Conservation (phyloP, 2,888 invertebrate genomes). For the Sycophila texana region DNA sequence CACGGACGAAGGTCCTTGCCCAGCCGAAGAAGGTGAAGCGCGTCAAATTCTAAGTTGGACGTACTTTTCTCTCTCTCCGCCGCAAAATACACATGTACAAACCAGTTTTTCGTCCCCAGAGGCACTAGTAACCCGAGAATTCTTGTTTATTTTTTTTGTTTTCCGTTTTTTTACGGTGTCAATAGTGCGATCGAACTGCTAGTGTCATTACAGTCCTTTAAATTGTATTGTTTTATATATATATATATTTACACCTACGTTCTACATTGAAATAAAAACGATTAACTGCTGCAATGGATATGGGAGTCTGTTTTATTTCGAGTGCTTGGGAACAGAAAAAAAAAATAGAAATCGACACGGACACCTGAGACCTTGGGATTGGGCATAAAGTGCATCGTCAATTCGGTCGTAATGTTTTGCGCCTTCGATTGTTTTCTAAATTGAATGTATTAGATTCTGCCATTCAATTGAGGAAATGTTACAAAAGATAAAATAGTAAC, state of each 20-base stretch:
- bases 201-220: too few species aligned
- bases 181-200: too few species aligned
- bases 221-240: too few species aligned
- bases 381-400: conserved; percentile 24
- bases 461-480: too few species aligned
- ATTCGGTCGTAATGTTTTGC: conserved; percentile 23
- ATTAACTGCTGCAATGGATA: conserved; percentile 8
- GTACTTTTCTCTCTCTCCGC: background rate
- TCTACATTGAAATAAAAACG: background rate
- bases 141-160: background rate
- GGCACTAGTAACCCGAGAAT: background rate
- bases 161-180: background rate
- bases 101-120: background rate
- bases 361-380: conserved; percentile 26
- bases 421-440: background rate
- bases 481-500: too few species aligned
- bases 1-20: conserved; percentile 65
- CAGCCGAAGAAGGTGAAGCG: conserved; percentile 59
- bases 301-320: conserved; percentile 17
- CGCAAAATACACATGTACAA: background rate
- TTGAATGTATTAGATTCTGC: background rate
- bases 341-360: background rate
- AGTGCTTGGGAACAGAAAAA: too few species aligned
- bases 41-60: background rate
- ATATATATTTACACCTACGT: too few species aligned